Conservation (phyloP, 2,888 invertebrate species). For the Acrocera orbiculus region DNA sequence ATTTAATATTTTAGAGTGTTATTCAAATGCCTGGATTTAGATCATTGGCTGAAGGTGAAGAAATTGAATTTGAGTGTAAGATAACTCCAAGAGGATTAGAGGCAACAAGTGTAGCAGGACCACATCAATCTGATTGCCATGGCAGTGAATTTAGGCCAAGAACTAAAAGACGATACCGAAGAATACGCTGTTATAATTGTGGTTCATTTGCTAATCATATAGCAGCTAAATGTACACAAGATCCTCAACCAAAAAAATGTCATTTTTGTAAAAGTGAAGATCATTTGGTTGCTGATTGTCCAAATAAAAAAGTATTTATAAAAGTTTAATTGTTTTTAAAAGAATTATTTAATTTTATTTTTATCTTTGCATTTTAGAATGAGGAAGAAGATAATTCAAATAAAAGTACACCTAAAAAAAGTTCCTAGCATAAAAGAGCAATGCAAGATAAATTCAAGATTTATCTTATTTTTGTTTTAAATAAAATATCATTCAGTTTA, state of each 20-base stretch:
- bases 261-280: conserved; percentile 77
- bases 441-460: neutral
- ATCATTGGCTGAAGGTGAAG: conserved; percentile 73
- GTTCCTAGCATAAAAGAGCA: neutral
- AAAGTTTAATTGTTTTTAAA: neutral
- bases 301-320: conserved; percentile 33
- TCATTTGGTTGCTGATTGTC: conserved; percentile 81
- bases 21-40: conserved; percentile 78
- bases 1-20: conserved; percentile 50
- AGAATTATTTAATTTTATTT: neutral
- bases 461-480: neutral
- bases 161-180: conserved; percentile 64
- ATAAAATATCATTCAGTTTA: no score
- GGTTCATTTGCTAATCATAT: conserved; percentile 86
- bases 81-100: conserved; percentile 72
- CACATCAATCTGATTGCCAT: conserved; percentile 55
- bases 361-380: neutral
- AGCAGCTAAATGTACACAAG: conserved; percentile 73
- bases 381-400: neutral
- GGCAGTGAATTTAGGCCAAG: conserved; percentile 69
- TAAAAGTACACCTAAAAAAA: neutral
- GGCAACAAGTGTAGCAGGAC: conserved; percentile 69
- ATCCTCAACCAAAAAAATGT: conserved; percentile 73
- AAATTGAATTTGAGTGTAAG: conserved; percentile 73
- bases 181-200: conserved; percentile 86